phyloP scores from a whole-genome alignment of 2,113 vertebrate genomes.

The Engystomops pustulosus region DNA sequence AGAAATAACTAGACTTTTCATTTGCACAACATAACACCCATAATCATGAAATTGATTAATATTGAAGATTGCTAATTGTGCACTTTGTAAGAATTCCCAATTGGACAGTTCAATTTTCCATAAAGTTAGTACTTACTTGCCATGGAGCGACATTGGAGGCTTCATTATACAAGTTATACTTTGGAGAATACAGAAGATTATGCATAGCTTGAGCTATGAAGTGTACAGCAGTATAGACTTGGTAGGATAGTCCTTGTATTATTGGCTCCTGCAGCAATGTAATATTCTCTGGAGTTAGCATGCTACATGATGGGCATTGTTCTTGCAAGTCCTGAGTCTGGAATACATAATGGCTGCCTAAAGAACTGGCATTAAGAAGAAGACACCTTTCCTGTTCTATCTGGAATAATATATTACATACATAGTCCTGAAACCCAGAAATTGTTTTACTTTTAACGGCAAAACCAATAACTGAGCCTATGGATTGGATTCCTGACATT shows the following conservation, averaged over 20 bases:
- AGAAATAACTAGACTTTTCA: no score
- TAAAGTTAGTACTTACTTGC: conserved; percentile 74
- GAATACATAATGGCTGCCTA: conserved; percentile 3
- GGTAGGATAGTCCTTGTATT: conserved; percentile 41
- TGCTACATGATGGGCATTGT: conserved; percentile 69
- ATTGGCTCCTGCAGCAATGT: conserved; percentile 61
- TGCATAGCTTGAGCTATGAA: conserved; percentile 83
- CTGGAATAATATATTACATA: not conserved
- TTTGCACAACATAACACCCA: no score
- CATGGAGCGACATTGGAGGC: conserved; percentile 71
- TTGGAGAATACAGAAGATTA: conserved; percentile 70
- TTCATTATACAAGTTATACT: conserved; percentile 21
- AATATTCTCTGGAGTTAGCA: conserved; percentile 69
- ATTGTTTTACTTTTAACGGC: conserved; percentile 59
- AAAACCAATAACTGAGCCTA: conserved; percentile 83
- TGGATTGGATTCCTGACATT: conserved; percentile 67
- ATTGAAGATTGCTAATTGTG: not conserved
- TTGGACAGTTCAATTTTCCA: not conserved
- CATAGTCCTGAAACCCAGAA: conserved; percentile 66
- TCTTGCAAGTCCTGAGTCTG: not conserved
- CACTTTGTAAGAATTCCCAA: not conserved
- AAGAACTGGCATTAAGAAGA: not conserved
- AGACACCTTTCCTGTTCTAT: conserved; percentile 3
- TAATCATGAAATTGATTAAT: no score
- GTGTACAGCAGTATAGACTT: conserved; percentile 79